phyloP scores from a whole-genome alignment of 1,140 invertebrate genomes.

The Pomacea maculata region DNA sequence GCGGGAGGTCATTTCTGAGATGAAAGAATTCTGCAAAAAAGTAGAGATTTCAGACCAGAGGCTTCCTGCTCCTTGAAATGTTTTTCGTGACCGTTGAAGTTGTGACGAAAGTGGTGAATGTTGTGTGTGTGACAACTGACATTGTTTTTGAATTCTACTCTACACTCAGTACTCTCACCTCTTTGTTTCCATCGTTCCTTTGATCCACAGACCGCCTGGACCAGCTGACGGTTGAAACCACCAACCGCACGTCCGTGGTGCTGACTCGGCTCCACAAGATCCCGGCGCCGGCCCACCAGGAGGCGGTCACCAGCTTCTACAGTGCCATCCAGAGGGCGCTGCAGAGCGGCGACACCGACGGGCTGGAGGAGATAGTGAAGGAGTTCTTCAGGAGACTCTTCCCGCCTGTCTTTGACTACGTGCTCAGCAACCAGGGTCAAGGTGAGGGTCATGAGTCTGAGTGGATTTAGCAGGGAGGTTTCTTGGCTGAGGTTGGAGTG shows the following conservation, averaged over 20 bases:
- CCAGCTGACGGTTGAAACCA: conserved; percentile 76
- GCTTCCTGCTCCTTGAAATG: no score
- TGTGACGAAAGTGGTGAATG: no score
- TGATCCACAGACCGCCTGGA: conserved; percentile 78
- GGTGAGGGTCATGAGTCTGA: background rate
- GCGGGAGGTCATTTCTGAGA: no score
- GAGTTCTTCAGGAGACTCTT: conserved; percentile 86
- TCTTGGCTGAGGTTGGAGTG: no score
- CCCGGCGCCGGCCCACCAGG: conserved; percentile 73
- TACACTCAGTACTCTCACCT: no score
- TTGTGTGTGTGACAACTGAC: no score
- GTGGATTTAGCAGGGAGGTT: no score
- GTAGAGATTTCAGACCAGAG: no score
- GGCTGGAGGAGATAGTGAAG: conserved; percentile 73
- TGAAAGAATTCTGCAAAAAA: no score
- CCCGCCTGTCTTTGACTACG: conserved; percentile 82
- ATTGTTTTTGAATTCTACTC: no score
- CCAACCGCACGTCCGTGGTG: conserved; percentile 83
- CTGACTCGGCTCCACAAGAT: conserved; percentile 76
- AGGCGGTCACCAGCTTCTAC: conserved; percentile 75
- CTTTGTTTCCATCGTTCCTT: conserved; percentile 9
- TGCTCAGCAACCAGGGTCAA: conserved; percentile 7
- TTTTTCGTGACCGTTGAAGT: no score
- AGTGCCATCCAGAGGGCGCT: conserved; percentile 76
- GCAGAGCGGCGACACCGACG: conserved; percentile 59